phyloP scores from a whole-genome alignment of 2,113 vertebrate species.

The Motacilla alba region DNA sequence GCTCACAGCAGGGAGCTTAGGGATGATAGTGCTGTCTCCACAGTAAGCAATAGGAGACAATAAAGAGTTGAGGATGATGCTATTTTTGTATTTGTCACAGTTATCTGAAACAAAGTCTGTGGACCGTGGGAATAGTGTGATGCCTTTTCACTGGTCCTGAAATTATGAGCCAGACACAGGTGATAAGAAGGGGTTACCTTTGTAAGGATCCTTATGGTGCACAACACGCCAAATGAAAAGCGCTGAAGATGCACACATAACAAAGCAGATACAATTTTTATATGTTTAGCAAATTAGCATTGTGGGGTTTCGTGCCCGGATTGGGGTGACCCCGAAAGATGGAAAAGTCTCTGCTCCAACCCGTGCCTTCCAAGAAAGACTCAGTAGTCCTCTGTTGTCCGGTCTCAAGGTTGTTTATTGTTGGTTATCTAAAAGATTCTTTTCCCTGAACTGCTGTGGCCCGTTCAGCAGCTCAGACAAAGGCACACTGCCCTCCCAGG shows the following conservation, averaged over 20 bases:
- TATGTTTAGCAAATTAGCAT: neutral
- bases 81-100: neutral
- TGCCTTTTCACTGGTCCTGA: neutral
- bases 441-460: too few species aligned
- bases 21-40: neutral
- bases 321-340: too few species aligned
- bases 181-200: neutral
- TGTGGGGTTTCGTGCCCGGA: too few species aligned
- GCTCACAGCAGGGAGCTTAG: neutral
- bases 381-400: too few species aligned
- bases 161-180: neutral
- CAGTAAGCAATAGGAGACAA: neutral
- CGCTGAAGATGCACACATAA: neutral
- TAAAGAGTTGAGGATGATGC: neutral
- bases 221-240: neutral
- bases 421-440: too few species aligned
- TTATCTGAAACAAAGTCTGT: neutral
- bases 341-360: too few species aligned
- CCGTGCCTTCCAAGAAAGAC: too few species aligned
- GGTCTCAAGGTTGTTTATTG: too few species aligned
- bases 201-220: neutral
- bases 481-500: too few species aligned
- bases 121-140: neutral
- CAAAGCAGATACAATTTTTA: neutral
- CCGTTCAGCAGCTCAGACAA: too few species aligned